Evolutionary conservation across 2,797 vertebrate species (phyloP), one percentile per base, ranked within the genome.

Genomic region (Hypotaenidia philippensis): DNA sequence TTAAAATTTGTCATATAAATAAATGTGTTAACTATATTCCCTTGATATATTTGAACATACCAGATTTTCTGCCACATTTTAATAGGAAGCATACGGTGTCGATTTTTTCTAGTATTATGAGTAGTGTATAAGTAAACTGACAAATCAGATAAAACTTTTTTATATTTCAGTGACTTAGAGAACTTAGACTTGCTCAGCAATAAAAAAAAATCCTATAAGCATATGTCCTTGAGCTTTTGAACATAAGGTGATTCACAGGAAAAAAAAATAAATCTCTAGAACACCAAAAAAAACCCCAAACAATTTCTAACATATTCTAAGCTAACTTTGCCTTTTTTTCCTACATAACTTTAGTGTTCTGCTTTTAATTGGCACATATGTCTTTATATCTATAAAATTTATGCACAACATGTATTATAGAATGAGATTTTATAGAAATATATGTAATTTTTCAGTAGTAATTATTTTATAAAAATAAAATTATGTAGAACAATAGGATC

Each of bases 401-500:
- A 23, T 20, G 11, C 7, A 36, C 5, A 2, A 21, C 56, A 41
- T 31, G 1, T 9, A 6, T 55, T n/a, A 47, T 5, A 50, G 7
- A 9, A 63, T 75, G 5, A n/a, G 11, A 61, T 53, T 31, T 31
- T 55, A 11, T 70, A 38, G 18, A 44, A 4, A 29, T 29, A 5
- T 2, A 21, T 29, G 9, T 9, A 41, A 18, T 60, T 44, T 60
- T 69, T 60, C 5, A 15, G 16, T 47, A 19, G 5, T 13, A 44
- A 38, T 34, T 2, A 34, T 64, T 72, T 72, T 64, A 38, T 22
- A 6, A 56, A 72, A 69, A 92, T 21, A 65, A 79, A 88, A 60
- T 25, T 1, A 1, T 0, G 1, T n/a, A 56, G 7, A 1, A 75
- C 9, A 78, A 32, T 25, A 44, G 14, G 9, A 14, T 31, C 52